phyloP scores from a whole-genome alignment of 2,797 vertebrate species.

The Coregonus sp. region DNA sequence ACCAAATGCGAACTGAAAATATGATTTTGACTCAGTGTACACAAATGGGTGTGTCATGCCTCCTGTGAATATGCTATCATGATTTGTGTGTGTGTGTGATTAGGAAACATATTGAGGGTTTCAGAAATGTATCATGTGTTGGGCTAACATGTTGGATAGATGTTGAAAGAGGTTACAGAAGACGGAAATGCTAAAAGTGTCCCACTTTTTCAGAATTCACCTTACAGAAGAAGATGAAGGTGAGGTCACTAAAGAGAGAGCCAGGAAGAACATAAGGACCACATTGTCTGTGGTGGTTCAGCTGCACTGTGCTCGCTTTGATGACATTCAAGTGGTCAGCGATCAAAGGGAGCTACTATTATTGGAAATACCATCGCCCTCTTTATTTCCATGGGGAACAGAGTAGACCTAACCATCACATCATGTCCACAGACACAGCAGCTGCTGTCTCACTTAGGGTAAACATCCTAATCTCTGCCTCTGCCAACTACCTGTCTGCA shows the following conservation, averaged over 20 bases:
- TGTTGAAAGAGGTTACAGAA: too few species aligned
- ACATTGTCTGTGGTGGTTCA: neutral
- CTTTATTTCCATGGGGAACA: neutral
- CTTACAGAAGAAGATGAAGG: too few species aligned
- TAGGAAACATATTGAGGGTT: too few species aligned
- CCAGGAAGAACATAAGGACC: constrained; percentile 23
- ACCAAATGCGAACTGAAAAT: too few species aligned
- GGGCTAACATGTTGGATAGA: too few species aligned
- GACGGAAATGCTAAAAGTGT: too few species aligned
- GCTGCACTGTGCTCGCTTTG: constrained; percentile 18
- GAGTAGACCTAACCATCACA: constrained; percentile 38
- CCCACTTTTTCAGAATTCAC: too few species aligned
- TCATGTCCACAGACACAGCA: constrained; percentile 28
- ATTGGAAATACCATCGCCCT: neutral
- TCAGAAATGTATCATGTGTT: too few species aligned
- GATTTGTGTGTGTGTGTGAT: too few species aligned
- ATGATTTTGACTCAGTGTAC: too few species aligned
- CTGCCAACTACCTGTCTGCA: neutral
- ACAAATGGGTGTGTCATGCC: too few species aligned
- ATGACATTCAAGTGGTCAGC: constrained; percentile 35
- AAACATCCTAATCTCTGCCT: constrained; percentile 13
- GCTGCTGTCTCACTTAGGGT: constrained; percentile 2
- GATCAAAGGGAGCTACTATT: constrained; percentile 20
- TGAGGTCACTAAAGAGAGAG: constrained; percentile 34
- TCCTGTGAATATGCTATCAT: too few species aligned